phyloP scores from a whole-genome alignment of 2,113 vertebrate genomes.

The Equus quagga region DNA sequence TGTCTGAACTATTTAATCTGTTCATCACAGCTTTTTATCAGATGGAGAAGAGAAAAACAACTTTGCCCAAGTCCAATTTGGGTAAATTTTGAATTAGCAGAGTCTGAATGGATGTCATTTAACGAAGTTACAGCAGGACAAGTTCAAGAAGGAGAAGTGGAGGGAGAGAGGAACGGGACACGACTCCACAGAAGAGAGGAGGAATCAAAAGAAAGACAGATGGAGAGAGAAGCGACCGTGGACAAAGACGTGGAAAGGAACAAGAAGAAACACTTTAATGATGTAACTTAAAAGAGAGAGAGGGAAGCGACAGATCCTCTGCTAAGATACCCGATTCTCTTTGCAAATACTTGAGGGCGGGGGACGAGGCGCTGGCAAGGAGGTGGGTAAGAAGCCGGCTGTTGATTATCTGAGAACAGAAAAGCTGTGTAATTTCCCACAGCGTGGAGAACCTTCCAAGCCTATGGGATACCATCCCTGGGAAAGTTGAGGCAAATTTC shows the following conservation, averaged over 20 bases:
- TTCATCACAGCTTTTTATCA: slow-evolving; percentile 48
- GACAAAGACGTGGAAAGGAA: background rate
- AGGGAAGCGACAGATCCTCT: background rate
- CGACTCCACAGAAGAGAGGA: background rate
- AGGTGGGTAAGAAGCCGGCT: background rate
- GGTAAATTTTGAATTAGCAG: slow-evolving; percentile 36
- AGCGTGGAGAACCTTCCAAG: background rate
- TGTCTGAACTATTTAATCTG: slow-evolving; percentile 54
- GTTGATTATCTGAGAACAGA: background rate
- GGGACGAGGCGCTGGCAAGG: rapidly evolving
- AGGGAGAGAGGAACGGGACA: background rate
- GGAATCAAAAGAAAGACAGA: slow-evolving; percentile 31
- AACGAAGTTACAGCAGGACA: slow-evolving; percentile 48
- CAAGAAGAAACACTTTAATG: slow-evolving; percentile 61
- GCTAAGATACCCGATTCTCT: background rate
- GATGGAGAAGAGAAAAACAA: slow-evolving; percentile 39
- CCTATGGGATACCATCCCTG: background rate
- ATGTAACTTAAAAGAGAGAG: background rate
- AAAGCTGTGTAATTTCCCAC: background rate
- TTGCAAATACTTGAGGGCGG: background rate
- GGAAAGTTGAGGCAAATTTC: background rate
- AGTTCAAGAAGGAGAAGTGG: background rate
- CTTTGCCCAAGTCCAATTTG: background rate
- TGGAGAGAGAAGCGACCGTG: background rate
- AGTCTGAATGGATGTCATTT: background rate